These are phyloP conservation scores for Drosophila virilis DNA, from an alignment of 1,140 invertebrate species.

Conservation along the genomic window DNA sequence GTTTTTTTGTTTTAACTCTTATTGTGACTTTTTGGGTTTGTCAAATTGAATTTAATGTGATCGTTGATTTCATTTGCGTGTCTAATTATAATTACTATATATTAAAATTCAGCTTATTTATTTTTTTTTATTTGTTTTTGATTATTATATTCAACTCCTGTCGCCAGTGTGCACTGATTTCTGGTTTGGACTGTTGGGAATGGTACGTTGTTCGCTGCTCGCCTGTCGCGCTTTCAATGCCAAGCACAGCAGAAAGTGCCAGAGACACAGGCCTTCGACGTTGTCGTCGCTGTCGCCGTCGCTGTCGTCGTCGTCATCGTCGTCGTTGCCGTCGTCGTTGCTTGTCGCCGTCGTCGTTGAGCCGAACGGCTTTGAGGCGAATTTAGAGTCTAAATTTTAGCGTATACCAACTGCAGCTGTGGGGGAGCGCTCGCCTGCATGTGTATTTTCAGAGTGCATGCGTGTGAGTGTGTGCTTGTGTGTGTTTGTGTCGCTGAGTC, in stretches of 20 bases:
- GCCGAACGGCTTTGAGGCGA: constrained; percentile 44
- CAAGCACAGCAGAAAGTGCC: constrained; percentile 64
- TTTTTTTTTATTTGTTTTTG: constrained; percentile 32
- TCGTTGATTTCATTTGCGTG: constrained; percentile 60
- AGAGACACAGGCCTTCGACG: constrained; percentile 46
- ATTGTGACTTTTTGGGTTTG: constrained; percentile 21
- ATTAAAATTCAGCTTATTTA: constrained; percentile 20
- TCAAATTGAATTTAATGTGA: constrained; percentile 30
- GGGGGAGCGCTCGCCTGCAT: constrained; percentile 22
- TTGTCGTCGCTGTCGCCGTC: constrained; percentile 7
- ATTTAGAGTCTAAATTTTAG: constrained; percentile 3
- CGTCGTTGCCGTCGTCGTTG: constrained; percentile 3
- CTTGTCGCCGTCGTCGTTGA: constrained; percentile 25
- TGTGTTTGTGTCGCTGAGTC: constrained; percentile 35
- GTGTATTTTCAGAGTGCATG: constrained; percentile 17
- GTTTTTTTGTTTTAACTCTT: constrained; percentile 28
- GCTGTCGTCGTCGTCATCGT: constrained; percentile 14
- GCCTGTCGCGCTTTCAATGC: constrained; percentile 80
- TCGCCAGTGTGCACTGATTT: constrained; percentile 25
- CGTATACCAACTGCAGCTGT: constrained; percentile 15
- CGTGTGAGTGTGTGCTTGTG: constrained; percentile 10
- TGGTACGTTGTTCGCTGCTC: constrained; percentile 71
- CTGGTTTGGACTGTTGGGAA: constrained; percentile 43
- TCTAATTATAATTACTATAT: constrained; percentile 36
- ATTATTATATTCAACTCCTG: constrained; percentile 15